phyloP scores from a whole-genome alignment of 2,113 vertebrate species.

The Halcyon senegalensis region DNA sequence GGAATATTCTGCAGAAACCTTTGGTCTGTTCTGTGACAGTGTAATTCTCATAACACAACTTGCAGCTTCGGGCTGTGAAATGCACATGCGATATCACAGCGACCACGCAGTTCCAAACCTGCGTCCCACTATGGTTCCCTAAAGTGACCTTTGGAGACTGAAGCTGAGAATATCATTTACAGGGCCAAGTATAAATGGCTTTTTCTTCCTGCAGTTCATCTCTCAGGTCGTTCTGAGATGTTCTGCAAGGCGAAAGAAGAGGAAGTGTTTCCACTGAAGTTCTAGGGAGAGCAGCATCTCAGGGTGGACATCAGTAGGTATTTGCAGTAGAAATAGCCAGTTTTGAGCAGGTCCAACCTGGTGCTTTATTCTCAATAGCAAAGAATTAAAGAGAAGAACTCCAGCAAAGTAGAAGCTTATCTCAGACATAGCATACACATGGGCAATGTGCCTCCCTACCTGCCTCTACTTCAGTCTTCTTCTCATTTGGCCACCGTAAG shows the following conservation, averaged over 20 bases:
- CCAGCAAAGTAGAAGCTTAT: neutral
- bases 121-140: neutral
- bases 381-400: neutral
- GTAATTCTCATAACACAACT: neutral
- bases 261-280: neutral
- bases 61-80: neutral
- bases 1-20: neutral
- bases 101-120: neutral
- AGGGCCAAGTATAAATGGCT: neutral
- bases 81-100: neutral
- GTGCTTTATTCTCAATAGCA: neutral
- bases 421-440: neutral
- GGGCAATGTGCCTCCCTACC: neutral
- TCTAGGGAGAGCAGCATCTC: neutral
- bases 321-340: neutral
- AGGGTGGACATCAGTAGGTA: neutral
- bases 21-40: neutral
- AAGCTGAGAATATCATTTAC: neutral
- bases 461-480: neutral
- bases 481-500: neutral
- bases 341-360: neutral
- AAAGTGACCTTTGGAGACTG: neutral
- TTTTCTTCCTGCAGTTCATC: neutral
- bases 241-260: neutral
- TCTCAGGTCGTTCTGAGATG: neutral